Conservation (phyloP, 2,113 vertebrate genomes). For the Pelodiscus sinensis region DNA sequence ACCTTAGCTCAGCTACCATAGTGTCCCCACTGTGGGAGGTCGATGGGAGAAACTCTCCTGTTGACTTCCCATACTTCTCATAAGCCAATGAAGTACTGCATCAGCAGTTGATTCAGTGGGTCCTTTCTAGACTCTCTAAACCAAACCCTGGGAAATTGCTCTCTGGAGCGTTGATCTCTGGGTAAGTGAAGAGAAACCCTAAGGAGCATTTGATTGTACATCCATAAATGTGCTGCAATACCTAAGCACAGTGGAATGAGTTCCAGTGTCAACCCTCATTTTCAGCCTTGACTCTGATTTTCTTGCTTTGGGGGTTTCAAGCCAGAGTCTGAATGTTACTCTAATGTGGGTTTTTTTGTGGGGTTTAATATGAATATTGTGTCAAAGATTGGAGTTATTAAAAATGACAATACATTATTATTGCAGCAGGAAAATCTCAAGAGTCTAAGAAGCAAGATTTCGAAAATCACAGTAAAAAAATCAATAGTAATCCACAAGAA, state of each 20-base stretch:
- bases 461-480: constrained; percentile 82
- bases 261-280: constrained; percentile 68
- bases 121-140: too few relatives aligned
- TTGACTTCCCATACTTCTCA: too few relatives aligned
- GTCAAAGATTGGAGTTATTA: constrained; percentile 85
- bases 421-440: constrained; percentile 79
- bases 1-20: too few relatives aligned
- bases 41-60: too few relatives aligned
- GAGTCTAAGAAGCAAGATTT: constrained; percentile 82
- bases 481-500: constrained; percentile 87
- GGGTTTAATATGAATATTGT: constrained; percentile 82
- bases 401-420: constrained; percentile 89
- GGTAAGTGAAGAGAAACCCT: not conserved
- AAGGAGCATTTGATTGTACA: constrained; percentile 36
- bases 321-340: constrained; percentile 46
- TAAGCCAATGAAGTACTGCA: too few relatives aligned
- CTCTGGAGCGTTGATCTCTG: too few relatives aligned
- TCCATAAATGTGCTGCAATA: constrained; percentile 44
- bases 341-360: constrained; percentile 63
- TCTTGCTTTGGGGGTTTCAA: constrained; percentile 33
- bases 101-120: too few relatives aligned
- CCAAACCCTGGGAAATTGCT: too few relatives aligned
- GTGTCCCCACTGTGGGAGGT: too few relatives aligned
- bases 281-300: constrained; percentile 67
- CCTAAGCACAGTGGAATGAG: constrained; percentile 53